Percentiles rank a stretch among this genome's conserved stretches.
These are phyloP conservation scores for Zosterops pallidus DNA, from an alignment of 2,113 vertebrate species.

Conservation along the genomic window DNA sequence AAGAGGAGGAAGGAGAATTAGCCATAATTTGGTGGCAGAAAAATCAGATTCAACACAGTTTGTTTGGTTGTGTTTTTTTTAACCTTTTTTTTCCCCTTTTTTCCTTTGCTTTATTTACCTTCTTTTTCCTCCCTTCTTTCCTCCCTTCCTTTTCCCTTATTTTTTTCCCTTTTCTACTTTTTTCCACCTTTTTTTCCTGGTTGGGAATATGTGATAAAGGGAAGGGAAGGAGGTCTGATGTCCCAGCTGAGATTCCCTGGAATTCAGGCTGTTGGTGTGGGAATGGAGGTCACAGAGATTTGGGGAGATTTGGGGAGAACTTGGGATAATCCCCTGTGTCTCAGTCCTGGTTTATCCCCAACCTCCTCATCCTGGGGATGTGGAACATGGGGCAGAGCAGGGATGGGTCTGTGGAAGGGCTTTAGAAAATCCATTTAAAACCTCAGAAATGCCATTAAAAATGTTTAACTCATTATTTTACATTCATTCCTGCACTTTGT, in stretches of 20 bases:
- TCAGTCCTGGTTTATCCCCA: neutral
- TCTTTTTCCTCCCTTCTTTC: rapidly evolving
- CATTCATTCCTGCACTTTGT: neutral
- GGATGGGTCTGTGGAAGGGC: neutral
- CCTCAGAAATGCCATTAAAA: neutral
- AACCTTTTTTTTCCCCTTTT: neutral
- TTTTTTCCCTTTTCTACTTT: neutral
- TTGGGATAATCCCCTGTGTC: neutral
- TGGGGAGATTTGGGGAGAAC: neutral
- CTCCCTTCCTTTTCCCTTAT: neutral
- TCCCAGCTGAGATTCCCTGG: neutral
- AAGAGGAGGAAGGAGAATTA: neutral
- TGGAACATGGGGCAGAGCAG: neutral
- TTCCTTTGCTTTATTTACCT: neutral
- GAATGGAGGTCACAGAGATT: neutral
- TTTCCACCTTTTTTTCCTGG: rapidly evolving
- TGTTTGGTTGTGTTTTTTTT: rapidly evolving
- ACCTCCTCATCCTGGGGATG: neutral
- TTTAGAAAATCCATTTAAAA: neutral
- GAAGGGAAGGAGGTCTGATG: neutral
- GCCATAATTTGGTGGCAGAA: neutral
- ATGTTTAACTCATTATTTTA: neutral
- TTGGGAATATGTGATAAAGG: neutral
- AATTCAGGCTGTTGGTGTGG: neutral
- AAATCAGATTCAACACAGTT: neutral